Conservation (phyloP, 2,797 vertebrate species). For the Channallabes apus region DNA sequence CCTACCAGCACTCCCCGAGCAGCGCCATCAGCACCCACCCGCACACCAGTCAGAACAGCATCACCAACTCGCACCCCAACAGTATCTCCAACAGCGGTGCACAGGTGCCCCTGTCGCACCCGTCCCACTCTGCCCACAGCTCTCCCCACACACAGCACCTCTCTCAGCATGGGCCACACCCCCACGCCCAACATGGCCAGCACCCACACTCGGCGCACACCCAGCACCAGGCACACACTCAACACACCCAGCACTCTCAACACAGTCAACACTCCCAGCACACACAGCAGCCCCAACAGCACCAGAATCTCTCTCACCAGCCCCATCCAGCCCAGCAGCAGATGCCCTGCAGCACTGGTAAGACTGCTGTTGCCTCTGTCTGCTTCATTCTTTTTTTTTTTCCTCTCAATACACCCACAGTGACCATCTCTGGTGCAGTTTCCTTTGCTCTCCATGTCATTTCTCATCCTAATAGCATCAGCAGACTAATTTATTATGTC, state of each 20-base stretch:
- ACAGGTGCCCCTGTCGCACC: conserved; percentile 84
- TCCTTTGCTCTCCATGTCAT: not conserved
- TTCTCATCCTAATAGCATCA: not conserved
- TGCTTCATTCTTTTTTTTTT: not conserved
- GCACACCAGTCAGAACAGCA: conserved; percentile 81
- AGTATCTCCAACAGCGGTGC: conserved; percentile 80
- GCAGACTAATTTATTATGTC: not conserved
- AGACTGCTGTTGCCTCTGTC: conserved; percentile 58
- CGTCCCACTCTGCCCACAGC: conserved; percentile 71
- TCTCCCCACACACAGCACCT: conserved; percentile 61
- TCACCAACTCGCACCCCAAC: conserved; percentile 83
- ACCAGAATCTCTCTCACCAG: conserved; percentile 83
- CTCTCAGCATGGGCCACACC: conserved; percentile 63
- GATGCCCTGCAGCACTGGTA: conserved; percentile 88
- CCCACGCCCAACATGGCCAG: conserved; percentile 50
- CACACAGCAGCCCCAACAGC: conserved; percentile 79
- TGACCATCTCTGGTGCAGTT: not conserved
- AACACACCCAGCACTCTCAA: conserved; percentile 65
- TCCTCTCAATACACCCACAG: not conserved
- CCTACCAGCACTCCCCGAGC: conserved; percentile 90
- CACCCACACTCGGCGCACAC: conserved; percentile 64
- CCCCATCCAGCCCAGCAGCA: conserved; percentile 82
- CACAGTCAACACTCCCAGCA: conserved; percentile 72
- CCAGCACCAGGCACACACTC: conserved; percentile 65
- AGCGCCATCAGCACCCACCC: conserved; percentile 82